A percentile compares a stretch with the other conserved stretches of the same genome.
phyloP scores from a whole-genome alignment of 2,888 invertebrate species.

The Acronicta psi region DNA sequence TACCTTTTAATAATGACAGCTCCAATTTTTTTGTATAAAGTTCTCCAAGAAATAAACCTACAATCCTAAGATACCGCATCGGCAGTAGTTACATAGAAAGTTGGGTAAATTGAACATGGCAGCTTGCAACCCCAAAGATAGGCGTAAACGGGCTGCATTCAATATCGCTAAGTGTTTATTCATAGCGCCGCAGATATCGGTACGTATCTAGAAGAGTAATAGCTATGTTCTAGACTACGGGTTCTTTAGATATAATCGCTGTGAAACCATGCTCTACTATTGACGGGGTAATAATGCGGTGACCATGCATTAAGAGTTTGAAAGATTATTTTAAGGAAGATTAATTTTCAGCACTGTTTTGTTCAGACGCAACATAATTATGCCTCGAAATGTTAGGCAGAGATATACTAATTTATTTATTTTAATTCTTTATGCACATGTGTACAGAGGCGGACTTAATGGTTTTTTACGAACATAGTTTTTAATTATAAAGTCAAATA shows the following conservation, averaged over 20 bases:
- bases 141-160: conserved; percentile 61
- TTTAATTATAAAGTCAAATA: no score
- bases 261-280: conserved; percentile 25
- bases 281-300: conserved; percentile 32
- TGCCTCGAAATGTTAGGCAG: no score
- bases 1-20: no score
- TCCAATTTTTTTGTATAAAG: no score
- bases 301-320: conserved; percentile 21
- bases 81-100: conserved; percentile 23
- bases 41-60: no score
- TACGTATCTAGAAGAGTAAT: conserved; percentile 54
- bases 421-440: no score
- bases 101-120: conserved; percentile 39
- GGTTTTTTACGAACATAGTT: no score
- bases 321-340: background rate
- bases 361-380: no score
- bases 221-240: conserved; percentile 40
- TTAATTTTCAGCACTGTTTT: no score
- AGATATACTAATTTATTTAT: no score
- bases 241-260: conserved; percentile 49
- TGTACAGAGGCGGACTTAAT: no score
- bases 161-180: conserved; percentile 66
- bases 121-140: conserved; percentile 47
- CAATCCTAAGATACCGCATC: background rate
- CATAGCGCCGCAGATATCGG: conserved; percentile 52